A percentile compares a stretch with the other conserved stretches of the same genome.
These are phyloP conservation scores for Adelosebastes latens DNA, from an alignment of 2,797 vertebrate genomes.

Conservation along the genomic window DNA sequence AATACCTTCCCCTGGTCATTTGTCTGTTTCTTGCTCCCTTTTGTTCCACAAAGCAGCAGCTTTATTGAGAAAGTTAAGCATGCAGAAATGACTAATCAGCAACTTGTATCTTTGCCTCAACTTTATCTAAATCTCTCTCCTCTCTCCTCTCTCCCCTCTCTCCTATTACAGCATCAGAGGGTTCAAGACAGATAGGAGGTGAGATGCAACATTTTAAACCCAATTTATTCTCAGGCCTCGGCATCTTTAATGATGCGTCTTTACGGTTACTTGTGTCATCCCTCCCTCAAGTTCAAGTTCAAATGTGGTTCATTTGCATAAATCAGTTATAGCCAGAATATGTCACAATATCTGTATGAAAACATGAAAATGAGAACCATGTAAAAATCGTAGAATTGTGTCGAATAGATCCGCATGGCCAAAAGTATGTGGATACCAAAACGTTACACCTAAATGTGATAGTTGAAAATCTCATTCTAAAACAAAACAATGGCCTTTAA, in stretches of 20 bases:
- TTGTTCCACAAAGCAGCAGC: conserved; percentile 62
- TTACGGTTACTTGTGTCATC: not conserved
- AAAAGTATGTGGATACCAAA: not conserved
- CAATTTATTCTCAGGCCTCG: not conserved
- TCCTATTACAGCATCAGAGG: conserved; percentile 63
- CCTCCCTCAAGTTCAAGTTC: not conserved
- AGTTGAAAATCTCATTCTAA: not conserved
- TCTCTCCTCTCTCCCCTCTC: conserved; percentile 28
- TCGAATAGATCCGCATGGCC: too few species aligned
- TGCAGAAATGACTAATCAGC: conserved; percentile 73
- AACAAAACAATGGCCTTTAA: not conserved
- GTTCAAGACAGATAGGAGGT: conserved; percentile 77
- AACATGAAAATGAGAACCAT: not conserved
- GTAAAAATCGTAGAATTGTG: too few species aligned
- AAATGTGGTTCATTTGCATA: not conserved
- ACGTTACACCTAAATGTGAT: not conserved
- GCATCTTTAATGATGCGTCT: not conserved
- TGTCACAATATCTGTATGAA: not conserved
- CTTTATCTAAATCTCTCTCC: conserved; percentile 50
- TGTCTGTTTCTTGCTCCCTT: conserved; percentile 74
- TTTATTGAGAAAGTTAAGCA: conserved; percentile 68
- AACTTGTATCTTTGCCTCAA: conserved; percentile 68
- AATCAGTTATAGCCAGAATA: not conserved
- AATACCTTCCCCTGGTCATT: conserved; percentile 79
- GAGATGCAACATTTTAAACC: conserved; percentile 35